phyloP scores from a whole-genome alignment of 2,113 vertebrate genomes.

The Marmota monax region DNA sequence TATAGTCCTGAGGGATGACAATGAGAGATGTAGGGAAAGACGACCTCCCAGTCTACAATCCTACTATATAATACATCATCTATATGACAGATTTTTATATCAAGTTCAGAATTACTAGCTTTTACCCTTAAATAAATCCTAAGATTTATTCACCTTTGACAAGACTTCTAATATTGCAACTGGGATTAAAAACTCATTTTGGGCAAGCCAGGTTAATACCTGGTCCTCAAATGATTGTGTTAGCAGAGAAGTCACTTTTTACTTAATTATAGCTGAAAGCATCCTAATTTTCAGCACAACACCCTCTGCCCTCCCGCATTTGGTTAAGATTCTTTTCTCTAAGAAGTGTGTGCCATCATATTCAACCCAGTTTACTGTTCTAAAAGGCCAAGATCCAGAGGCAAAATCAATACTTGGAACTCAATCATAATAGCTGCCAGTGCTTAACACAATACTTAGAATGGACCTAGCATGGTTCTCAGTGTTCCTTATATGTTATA shows the following conservation, averaged over 20 bases:
- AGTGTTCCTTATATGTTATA: neutral
- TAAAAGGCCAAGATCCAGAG: neutral
- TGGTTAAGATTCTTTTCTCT: neutral
- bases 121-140: neutral
- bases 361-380: neutral
- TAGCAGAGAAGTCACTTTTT: neutral
- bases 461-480: neutral
- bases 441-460: too few species aligned
- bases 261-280: neutral
- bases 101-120: neutral
- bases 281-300: neutral
- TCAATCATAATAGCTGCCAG: neutral
- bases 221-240: neutral
- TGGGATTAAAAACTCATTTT: neutral
- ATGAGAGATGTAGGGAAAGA: neutral
- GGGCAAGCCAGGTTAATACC: neutral
- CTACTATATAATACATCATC: neutral
- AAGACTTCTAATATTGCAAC: neutral
- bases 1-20: neutral
- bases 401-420: neutral
- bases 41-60: neutral
- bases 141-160: neutral
- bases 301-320: neutral
- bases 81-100: neutral
- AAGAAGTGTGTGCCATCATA: neutral